phyloP scores from a whole-genome alignment of 2,888 invertebrate genomes.

The Stegophylla sp. region DNA sequence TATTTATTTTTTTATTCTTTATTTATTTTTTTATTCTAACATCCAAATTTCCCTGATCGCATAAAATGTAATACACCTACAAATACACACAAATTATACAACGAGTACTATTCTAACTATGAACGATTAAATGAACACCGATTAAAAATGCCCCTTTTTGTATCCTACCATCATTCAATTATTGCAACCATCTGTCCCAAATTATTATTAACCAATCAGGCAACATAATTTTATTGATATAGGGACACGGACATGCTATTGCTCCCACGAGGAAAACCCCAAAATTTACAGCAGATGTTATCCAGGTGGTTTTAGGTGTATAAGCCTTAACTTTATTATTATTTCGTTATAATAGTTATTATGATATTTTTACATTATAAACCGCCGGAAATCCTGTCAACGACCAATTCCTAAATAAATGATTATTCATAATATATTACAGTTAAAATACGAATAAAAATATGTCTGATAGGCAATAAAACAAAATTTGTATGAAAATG shows the following conservation, averaged over 20 bases:
- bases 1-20: no score
- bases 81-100: not conserved
- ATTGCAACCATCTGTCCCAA: conserved; percentile 47
- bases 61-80: no score
- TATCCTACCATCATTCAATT: conserved; percentile 49
- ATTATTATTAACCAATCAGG: conserved; percentile 48
- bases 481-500: no score
- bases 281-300: conserved; percentile 50
- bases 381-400: conserved; percentile 41
- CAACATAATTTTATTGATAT: conserved; percentile 28
- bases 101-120: not conserved
- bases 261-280: conserved; percentile 38
- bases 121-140: conserved; percentile 14
- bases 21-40: no score
- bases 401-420: conserved; percentile 3
- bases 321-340: conserved; percentile 1
- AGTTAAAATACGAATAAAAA: not conserved
- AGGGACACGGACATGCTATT: not conserved
- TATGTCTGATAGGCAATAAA: no score
- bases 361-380: conserved; percentile 8
- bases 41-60: no score
- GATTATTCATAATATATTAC: conserved; percentile 2
- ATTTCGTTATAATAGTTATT: conserved; percentile 15
- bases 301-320: conserved; percentile 49
- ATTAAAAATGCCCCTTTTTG: conserved; percentile 24